phyloP scores from a whole-genome alignment of 2,113 vertebrate species.

The Psammodynastes pulverulentus region DNA sequence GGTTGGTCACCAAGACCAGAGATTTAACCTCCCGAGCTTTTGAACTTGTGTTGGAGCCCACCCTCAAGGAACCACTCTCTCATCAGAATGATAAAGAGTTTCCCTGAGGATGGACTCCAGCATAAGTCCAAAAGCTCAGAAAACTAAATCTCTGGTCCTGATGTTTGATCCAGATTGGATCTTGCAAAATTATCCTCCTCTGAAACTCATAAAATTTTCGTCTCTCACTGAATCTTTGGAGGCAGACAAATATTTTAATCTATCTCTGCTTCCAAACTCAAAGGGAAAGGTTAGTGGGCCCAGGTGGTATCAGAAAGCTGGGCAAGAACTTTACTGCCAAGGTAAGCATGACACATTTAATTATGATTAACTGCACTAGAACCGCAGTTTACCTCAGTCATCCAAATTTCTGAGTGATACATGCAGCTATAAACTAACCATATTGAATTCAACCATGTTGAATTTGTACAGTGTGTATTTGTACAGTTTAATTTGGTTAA shows the following conservation, averaged over 20 bases:
- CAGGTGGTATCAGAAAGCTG: neutral
- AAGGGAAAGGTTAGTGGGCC: neutral
- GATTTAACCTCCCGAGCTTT: too few relatives aligned
- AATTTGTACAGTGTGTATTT: neutral
- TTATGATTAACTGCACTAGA: neutral
- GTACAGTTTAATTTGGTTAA: neutral
- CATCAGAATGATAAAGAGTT: too few relatives aligned
- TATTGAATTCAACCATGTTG: too few relatives aligned
- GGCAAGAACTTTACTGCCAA: neutral
- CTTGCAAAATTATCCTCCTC: neutral
- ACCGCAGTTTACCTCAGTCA: neutral
- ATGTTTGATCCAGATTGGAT: too few relatives aligned
- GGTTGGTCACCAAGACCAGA: too few relatives aligned
- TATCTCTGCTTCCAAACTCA: neutral
- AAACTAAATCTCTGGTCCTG: too few relatives aligned
- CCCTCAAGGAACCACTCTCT: too few relatives aligned
- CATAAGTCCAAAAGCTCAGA: too few relatives aligned
- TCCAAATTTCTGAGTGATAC: neutral
- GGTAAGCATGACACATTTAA: neutral
- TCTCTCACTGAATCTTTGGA: neutral
- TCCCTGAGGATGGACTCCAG: too few relatives aligned
- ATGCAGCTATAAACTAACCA: neutral
- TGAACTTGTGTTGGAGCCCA: too few relatives aligned
- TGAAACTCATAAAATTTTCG: neutral
- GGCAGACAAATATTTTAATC: neutral